These are phyloP conservation scores for Caradrina kadenii DNA, from an alignment of 2,888 invertebrate genomes.

Conservation along the genomic window DNA sequence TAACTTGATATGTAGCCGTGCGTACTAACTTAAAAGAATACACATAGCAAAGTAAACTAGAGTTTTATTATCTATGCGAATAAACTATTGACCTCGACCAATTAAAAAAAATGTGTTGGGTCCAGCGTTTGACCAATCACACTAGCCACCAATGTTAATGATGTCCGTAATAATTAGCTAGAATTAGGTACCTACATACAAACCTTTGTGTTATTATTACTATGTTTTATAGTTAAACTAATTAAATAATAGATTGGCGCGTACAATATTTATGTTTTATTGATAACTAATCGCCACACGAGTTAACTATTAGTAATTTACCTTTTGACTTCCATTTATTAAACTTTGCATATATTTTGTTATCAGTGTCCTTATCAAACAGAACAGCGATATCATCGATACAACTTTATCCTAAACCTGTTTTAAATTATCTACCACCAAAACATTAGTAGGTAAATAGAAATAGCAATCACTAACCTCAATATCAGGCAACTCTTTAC, in stretches of 20 bases:
- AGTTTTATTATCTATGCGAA: background rate
- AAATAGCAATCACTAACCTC: slow-evolving; percentile 91
- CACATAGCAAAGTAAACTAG: background rate
- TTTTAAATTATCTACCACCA: slow-evolving; percentile 15
- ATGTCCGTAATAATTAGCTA: slow-evolving; percentile 1
- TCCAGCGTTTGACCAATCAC: slow-evolving; percentile 6
- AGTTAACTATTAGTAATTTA: too few species aligned
- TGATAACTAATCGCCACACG: background rate
- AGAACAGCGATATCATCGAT: background rate
- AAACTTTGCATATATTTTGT: background rate
- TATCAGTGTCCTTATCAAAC: background rate
- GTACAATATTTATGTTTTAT: background rate
- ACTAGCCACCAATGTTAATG: background rate
- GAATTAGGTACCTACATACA: background rate
- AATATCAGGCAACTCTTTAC: slow-evolving; percentile 95
- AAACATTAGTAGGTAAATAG: slow-evolving; percentile 32
- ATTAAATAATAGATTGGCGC: background rate
- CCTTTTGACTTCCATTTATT: background rate
- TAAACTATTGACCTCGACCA: background rate
- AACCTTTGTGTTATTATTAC: background rate
- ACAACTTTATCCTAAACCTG: background rate
- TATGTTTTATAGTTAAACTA: background rate
- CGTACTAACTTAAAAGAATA: background rate
- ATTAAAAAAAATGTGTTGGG: slow-evolving; percentile 2
- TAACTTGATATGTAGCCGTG: too few species aligned